A percentile compares a stretch with the other conserved stretches of the same genome.
Evolutionary conservation across 64 coral and sea anemone species (phyloP).

Genomic region (Montipora foliosa): DNA sequence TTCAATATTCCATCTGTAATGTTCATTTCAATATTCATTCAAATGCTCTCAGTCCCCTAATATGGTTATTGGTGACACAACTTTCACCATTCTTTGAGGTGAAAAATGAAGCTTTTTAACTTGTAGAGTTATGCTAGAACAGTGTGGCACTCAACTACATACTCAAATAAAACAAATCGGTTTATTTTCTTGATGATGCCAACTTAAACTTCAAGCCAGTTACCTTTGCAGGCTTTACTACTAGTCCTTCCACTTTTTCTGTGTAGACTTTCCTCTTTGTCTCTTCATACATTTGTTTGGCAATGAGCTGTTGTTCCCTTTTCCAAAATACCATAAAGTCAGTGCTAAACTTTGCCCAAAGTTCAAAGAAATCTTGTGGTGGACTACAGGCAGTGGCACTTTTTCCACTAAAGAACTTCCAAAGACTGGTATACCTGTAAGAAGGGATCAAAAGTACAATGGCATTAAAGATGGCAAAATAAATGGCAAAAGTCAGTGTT

Average conservation of each 20-base stretch:
- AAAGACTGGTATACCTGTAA: conserved; percentile 66
- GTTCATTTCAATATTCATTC: no score
- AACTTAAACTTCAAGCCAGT: conserved; percentile 85
- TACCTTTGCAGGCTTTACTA: conserved; percentile 82
- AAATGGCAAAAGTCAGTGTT: no score
- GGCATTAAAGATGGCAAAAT: neutral
- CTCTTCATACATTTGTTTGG: conserved; percentile 88
- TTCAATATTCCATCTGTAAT: no score
- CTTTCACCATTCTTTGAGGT: no score
- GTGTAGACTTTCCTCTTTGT: conserved; percentile 82
- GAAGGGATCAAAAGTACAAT: neutral
- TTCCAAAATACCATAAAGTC: conserved; percentile 89
- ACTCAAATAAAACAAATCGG: no score
- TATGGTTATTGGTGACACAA: no score
- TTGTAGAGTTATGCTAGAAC: no score
- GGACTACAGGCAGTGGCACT: conserved; percentile 41
- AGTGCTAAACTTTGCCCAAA: conserved; percentile 76
- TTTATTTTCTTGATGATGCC: conserved; percentile 67
- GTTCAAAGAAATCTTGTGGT: conserved; percentile 92
- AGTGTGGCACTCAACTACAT: no score
- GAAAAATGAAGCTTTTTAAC: no score
- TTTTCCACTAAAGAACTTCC: conserved; percentile 60
- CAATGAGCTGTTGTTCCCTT: conserved; percentile 86
- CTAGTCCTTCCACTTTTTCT: conserved; percentile 76
- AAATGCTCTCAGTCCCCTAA: no score